Percentiles rank a stretch among this genome's conserved stretches.
Conservation (phyloP, 2,888 invertebrate genomes). For the Brachynemurus nebulosus region DNA sequence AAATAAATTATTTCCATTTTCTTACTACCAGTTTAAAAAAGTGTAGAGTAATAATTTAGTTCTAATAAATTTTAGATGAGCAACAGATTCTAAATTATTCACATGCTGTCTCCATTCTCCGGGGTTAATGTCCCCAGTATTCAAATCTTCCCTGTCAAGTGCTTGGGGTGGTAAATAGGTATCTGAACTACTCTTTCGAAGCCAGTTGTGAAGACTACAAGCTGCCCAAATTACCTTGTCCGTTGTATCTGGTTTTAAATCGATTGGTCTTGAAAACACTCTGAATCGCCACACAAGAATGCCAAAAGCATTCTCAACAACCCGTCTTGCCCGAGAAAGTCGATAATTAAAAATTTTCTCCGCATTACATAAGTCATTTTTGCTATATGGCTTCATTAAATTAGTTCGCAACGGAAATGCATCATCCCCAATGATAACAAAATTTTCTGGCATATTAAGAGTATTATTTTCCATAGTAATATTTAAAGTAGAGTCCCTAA, state of each 20-base stretch:
- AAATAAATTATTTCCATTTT: no score
- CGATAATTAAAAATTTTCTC: constrained; percentile 19
- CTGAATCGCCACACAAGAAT: constrained; percentile 17
- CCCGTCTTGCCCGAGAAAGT: constrained; percentile 17
- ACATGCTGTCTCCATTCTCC: no score
- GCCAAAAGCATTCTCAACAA: constrained; percentile 19
- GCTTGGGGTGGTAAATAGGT: no score
- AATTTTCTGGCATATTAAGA: constrained; percentile 13
- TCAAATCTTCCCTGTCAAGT: no score
- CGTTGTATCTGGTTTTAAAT: constrained; percentile 9
- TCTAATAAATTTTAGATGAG: no score
- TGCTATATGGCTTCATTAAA: constrained; percentile 15
- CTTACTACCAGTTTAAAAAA: no score
- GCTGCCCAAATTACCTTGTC: constrained; percentile 17
- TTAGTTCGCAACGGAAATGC: constrained; percentile 18
- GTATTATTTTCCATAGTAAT: constrained; percentile 13
- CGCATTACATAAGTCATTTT: constrained; percentile 11
- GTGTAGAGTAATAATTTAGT: no score
- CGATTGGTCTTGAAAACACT: constrained; percentile 12
- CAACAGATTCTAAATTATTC: no score
- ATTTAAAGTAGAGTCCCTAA: constrained; percentile 16
- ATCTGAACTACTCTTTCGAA: constrained; percentile 16
- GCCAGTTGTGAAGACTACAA: constrained; percentile 20
- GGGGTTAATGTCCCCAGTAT: no score
- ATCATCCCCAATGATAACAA: constrained; percentile 16